phyloP scores from a whole-genome alignment of 2,888 invertebrate species.

The Microctonus aethiopoides region DNA sequence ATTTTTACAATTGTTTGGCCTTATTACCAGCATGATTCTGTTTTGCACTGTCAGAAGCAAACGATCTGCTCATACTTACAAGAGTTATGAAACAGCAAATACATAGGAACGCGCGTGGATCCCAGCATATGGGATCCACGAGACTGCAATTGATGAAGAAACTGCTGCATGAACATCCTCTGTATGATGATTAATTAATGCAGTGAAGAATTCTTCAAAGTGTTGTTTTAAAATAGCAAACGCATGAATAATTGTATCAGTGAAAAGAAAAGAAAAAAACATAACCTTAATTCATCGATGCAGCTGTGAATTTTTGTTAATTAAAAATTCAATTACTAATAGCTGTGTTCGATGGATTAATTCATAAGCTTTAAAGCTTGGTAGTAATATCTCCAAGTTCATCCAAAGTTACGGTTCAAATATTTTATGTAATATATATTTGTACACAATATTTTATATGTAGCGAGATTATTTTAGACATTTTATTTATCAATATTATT shows the following conservation, averaged over 20 bases:
- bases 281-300: no score
- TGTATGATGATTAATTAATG: no score
- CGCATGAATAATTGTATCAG: no score
- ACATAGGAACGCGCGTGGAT: constrained; percentile 66
- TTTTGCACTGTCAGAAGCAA: constrained; percentile 80
- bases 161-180: constrained; percentile 37
- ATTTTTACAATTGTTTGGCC: constrained; percentile 78
- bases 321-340: background rate
- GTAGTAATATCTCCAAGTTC: background rate
- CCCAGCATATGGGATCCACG: constrained; percentile 57
- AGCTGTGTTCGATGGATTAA: background rate
- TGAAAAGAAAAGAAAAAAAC: no score
- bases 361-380: background rate
- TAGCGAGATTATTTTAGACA: background rate
- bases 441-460: background rate
- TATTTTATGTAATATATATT: background rate
- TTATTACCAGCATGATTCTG: constrained; percentile 80
- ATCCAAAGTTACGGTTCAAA: constrained; percentile 2
- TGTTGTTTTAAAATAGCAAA: no score
- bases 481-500: background rate
- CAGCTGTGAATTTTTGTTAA: no score
- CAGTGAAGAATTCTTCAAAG: no score
- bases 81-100: constrained; percentile 73
- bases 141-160: constrained; percentile 42
- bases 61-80: constrained; percentile 76